Conservation (phyloP, 2,888 invertebrate species). For the Netelia inedita region DNA sequence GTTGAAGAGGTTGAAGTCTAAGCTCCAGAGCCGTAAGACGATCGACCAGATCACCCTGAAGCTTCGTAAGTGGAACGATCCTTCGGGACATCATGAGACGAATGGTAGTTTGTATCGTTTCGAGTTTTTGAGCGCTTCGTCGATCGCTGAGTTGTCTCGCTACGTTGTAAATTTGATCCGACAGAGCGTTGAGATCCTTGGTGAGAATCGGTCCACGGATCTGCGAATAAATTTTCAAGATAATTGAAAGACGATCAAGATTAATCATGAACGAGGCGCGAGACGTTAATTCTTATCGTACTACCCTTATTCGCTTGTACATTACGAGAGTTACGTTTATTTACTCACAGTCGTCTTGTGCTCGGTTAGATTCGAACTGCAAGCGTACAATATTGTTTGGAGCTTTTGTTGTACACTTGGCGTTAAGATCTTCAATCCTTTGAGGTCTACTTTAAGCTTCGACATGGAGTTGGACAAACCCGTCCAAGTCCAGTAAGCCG, state of each 20-base stretch:
- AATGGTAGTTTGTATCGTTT: constrained; percentile 89
- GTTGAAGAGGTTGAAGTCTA: constrained; percentile 90
- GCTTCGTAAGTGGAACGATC: constrained; percentile 89
- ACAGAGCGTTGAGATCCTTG: constrained; percentile 88
- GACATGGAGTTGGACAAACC: constrained; percentile 82
- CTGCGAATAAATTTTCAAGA: constrained; percentile 83
- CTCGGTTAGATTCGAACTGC: constrained; percentile 88
- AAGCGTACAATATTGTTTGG: constrained; percentile 87
- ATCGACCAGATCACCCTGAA: constrained; percentile 91
- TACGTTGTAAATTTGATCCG: constrained; percentile 89
- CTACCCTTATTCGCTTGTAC: neutral
- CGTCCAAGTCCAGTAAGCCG: constrained; percentile 89
- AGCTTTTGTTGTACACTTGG: constrained; percentile 87
- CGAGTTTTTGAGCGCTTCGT: constrained; percentile 90
- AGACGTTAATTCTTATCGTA: constrained; percentile 1
- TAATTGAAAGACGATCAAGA: neutral
- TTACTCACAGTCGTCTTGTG: constrained; percentile 85
- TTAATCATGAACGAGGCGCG: neutral
- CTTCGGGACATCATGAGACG: constrained; percentile 89
- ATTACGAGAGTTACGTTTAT: too few species aligned
- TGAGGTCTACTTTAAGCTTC: constrained; percentile 86
- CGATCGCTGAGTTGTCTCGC: constrained; percentile 90
- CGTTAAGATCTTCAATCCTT: constrained; percentile 87
- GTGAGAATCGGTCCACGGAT: constrained; percentile 88
- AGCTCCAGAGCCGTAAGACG: constrained; percentile 92